phyloP scores from a whole-genome alignment of 2,113 vertebrate species.

The Myocastor coypus region DNA sequence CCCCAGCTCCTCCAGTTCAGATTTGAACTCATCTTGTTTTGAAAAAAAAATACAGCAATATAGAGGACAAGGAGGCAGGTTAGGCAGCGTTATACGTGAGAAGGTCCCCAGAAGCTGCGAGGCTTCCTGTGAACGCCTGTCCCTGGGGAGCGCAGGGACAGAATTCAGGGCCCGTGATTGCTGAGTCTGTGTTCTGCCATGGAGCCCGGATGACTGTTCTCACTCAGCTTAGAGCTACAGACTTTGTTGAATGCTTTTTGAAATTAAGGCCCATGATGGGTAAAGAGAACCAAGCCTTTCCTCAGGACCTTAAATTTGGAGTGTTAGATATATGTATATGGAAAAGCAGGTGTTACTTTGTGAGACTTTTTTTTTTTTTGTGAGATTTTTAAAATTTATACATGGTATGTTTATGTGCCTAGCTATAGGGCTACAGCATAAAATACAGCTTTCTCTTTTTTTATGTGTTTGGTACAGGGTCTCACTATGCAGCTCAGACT shows the following conservation, averaged over 20 bases:
- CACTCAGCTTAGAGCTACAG: not conserved
- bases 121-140: not conserved
- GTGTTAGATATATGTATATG: not conserved
- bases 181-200: not conserved
- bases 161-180: not conserved
- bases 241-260: not conserved
- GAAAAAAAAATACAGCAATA: not conserved
- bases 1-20: not conserved
- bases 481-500: too few species aligned
- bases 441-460: not conserved
- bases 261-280: not conserved
- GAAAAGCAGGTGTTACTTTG: not conserved
- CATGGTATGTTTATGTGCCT: accelerated
- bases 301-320: not conserved
- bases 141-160: not conserved
- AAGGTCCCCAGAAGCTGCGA: not conserved
- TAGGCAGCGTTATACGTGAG: not conserved
- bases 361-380: not conserved
- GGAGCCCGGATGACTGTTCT: not conserved
- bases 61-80: not conserved
- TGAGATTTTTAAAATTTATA: too few species aligned
- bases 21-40: not conserved
- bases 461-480: too few species aligned
- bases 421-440: not conserved
- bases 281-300: not conserved